phyloP scores from a whole-genome alignment of 2,888 invertebrate genomes.

The Steinernema carpocapsae region DNA sequence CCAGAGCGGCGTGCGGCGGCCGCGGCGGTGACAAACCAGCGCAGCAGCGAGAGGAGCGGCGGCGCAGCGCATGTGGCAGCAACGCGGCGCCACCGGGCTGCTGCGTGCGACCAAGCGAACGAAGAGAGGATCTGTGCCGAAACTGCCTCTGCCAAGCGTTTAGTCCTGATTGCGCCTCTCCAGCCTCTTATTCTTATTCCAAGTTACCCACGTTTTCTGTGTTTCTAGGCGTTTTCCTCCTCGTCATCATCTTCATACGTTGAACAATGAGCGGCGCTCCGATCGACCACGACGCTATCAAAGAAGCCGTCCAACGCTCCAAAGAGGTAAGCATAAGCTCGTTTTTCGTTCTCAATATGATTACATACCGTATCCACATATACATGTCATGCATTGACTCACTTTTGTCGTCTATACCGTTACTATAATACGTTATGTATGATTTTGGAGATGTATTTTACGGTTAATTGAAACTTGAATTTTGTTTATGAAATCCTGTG shows the following conservation, averaged over 20 bases:
- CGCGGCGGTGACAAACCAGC: slow-evolving; percentile 22
- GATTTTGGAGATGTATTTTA: no score
- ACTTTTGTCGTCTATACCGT: no score
- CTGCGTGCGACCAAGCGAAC: background rate
- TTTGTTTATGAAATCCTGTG: no score
- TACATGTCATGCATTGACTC: no score
- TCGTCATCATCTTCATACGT: slow-evolving; percentile 15
- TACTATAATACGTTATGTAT: no score
- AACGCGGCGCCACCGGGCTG: background rate
- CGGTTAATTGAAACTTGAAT: no score
- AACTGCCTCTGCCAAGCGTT: background rate
- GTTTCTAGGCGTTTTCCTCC: slow-evolving; percentile 7
- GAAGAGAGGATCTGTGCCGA: background rate
- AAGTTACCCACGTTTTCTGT: background rate
- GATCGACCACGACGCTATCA: slow-evolving; percentile 36
- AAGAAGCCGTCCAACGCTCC: slow-evolving; percentile 44
- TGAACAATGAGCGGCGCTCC: slow-evolving; percentile 36
- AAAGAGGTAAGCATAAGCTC: slow-evolving; percentile 41
- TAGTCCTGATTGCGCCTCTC: no score
- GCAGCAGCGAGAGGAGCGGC: no score
- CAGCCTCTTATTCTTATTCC: no score
- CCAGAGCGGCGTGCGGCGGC: slow-evolving; percentile 21
- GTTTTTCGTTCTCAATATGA: background rate
- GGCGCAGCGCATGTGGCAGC: no score
- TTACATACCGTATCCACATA: background rate